Evolutionary conservation across 1,140 invertebrate genomes (phyloP).

Genomic region (Heliconius melpomene): DNA sequence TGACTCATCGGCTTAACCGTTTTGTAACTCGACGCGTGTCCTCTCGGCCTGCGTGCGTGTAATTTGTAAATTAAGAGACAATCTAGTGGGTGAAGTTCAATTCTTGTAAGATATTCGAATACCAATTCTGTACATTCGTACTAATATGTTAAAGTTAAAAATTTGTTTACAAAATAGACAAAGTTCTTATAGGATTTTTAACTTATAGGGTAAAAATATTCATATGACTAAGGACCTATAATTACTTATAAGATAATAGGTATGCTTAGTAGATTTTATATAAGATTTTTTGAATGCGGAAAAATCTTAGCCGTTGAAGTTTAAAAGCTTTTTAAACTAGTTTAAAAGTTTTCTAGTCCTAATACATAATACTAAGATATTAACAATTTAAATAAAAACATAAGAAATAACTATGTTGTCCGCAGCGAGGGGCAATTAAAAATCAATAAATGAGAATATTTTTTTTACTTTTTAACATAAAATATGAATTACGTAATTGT

Average conservation of each 20-base stretch:
- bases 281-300: too few species aligned
- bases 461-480: not conserved
- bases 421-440: not conserved
- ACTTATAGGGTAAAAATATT: too few species aligned
- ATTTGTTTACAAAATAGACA: not conserved
- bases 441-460: not conserved
- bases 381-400: too few species aligned
- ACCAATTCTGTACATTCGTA: not conserved
- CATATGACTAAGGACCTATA: too few species aligned
- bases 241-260: too few species aligned
- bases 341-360: too few species aligned
- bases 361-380: too few species aligned
- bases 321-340: too few species aligned
- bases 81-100: not conserved
- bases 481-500: not conserved
- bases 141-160: too few species aligned
- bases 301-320: too few species aligned
- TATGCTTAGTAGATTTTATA: too few species aligned
- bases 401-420: too few species aligned
- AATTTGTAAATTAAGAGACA: not conserved
- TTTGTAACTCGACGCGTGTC: not conserved
- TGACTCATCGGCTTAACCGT: conserved; percentile 1
- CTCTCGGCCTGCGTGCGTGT: not conserved
- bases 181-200: not conserved
- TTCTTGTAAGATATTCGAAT: not conserved